Evolutionary conservation across 37 sponge, comb jelly and placozoan genomes (phyloP), one percentile per base, ranked within the genome.

Genomic region (Haliclona indistincta): DNA sequence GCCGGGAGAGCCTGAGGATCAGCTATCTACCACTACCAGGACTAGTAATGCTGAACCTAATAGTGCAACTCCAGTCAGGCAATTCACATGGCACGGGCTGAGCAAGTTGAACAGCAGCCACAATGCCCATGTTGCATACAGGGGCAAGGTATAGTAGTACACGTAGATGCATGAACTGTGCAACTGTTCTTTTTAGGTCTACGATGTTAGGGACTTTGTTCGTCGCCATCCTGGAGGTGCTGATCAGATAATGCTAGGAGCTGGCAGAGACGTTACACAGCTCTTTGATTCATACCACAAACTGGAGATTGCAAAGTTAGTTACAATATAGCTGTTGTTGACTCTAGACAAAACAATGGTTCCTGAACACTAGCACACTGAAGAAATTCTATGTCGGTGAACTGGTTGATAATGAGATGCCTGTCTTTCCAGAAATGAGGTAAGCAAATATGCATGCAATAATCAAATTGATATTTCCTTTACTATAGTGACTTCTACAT

Each of bases 321-420:
- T 74, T 34, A n/a, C n/a, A n/a, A n/a, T n/a, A n/a, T n/a, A n/a
- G n/a, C n/a, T n/a, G n/a, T n/a, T n/a, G n/a, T n/a, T n/a, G n/a
- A n/a, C n/a, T n/a, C n/a, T n/a, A n/a, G n/a, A n/a, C n/a, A n/a
- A n/a, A n/a, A n/a, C n/a, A n/a, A n/a, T n/a, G n/a, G n/a, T n/a
- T n/a, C n/a, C n/a, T n/a, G n/a, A n/a, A n/a, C n/a, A n/a, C n/a
- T n/a, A 95, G 91, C 52, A 60, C 93, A 22, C 49, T 96, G 61
- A 88, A 96, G 64, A 96, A 93, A 69, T 96, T 66, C 54, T 89
- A 96, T 63, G 97, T 96, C 58, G 97, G 97, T 4, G 87, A 86
- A 17, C 76, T 96, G 56, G 70, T 96, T 22, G 73, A 80, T 51
- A 89, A 93, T 70, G 97, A 96, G 33, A 58, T 83, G 42, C 97